phyloP scores from a whole-genome alignment of 2,797 vertebrate genomes.

The Muraenolepis orangiensis region DNA sequence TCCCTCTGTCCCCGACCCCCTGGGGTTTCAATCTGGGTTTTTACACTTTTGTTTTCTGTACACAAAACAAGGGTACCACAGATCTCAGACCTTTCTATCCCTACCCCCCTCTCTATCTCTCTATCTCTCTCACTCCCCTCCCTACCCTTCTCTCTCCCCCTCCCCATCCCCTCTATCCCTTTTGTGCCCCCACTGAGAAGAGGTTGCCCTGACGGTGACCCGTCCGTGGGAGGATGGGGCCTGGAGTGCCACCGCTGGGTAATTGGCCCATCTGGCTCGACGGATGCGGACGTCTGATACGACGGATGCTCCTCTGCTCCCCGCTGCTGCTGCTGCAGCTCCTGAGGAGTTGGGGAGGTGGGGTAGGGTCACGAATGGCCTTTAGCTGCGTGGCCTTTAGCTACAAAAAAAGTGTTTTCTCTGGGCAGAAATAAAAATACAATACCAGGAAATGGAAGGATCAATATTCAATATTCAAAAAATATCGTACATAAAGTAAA shows the following conservation, averaged over 20 bases:
- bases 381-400: neutral
- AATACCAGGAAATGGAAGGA: no score
- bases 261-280: constrained; percentile 66
- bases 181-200: constrained; percentile 27
- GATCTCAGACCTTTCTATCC: constrained; percentile 42
- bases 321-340: constrained; percentile 1
- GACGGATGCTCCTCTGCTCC: constrained; percentile 6
- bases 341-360: constrained; percentile 1
- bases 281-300: constrained; percentile 28
- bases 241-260: constrained; percentile 57
- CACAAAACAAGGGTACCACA: constrained; percentile 48
- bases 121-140: no score
- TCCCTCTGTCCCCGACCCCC: no score
- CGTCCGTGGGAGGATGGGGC: constrained; percentile 41
- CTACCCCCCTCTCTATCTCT: neutral
- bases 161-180: no score
- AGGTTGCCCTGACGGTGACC: constrained; percentile 47
- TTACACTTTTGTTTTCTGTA: constrained; percentile 46
- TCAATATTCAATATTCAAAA: no score
- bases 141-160: no score
- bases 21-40: constrained; percentile 27
- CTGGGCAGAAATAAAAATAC: no score
- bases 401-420: no score
- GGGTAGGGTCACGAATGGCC: no score
- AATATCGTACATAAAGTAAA: no score